A percentile compares a stretch with the other conserved stretches of the same genome.
phyloP scores from a whole-genome alignment of 2,797 vertebrate species.

The Threskiornis aethiopicus region DNA sequence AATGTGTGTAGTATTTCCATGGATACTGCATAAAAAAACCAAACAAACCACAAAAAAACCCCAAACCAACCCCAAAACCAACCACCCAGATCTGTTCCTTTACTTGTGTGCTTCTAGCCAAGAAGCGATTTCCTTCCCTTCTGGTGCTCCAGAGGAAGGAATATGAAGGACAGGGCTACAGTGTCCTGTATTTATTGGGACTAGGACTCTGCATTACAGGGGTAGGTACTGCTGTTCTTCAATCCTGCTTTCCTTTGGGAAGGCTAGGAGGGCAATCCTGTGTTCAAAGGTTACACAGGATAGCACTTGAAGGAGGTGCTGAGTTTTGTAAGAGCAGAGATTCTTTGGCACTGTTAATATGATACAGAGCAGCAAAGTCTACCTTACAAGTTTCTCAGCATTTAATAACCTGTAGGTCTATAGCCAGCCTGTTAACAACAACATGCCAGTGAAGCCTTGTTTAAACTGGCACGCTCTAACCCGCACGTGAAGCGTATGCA shows the following conservation, averaged over 20 bases:
- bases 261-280: not conserved
- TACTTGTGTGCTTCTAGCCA: not conserved
- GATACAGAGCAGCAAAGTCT: not conserved
- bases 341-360: not conserved
- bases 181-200: not conserved
- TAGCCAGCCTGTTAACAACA: not conserved
- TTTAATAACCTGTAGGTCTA: not conserved
- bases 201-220: not conserved
- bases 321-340: not conserved
- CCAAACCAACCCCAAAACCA: not conserved
- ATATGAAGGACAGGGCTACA: not conserved
- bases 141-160: not conserved
- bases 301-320: not conserved
- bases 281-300: not conserved
- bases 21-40: not conserved
- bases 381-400: not conserved
- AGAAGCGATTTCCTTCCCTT: constrained; percentile 35
- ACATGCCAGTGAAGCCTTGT: not conserved
- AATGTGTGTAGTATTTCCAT: not conserved
- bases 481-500: not conserved
- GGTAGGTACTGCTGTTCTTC: not conserved
- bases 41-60: not conserved
- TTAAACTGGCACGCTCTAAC: not conserved
- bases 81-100: not conserved
- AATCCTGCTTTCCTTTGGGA: not conserved